A percentile compares a stretch with the other conserved stretches of the same genome.
Conservation (phyloP, 2,797 vertebrate species). For the Petrocephalus schoutedeni region DNA sequence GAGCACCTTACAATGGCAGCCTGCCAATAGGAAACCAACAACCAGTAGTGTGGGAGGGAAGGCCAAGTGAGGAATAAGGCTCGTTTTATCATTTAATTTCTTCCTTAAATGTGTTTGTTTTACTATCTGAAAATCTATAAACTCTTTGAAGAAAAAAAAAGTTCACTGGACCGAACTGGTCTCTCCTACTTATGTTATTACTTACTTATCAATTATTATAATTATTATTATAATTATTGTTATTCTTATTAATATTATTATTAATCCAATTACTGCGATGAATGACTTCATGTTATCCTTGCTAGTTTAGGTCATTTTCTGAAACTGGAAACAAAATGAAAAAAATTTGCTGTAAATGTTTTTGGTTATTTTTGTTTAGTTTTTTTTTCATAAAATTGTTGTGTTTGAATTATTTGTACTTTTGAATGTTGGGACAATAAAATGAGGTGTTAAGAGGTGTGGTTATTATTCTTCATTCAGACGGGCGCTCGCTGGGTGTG, state of each 20-base stretch:
- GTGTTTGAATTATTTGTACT: conserved; percentile 99
- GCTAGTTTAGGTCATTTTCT: conserved; percentile 99
- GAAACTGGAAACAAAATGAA: conserved; percentile 88
- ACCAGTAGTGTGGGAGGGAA: conserved; percentile 79
- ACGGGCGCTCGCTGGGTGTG: background rate
- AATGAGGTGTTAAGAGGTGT: conserved; percentile 98
- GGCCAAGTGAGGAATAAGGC: conserved; percentile 91
- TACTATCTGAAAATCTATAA: conserved; percentile 88
- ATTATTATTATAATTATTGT: conserved; percentile 72
- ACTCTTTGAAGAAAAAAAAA: conserved; percentile 80
- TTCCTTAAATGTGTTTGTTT: conserved; percentile 92
- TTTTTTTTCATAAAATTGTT: conserved; percentile 95
- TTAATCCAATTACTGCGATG: conserved; percentile 86
- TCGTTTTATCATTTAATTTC: conserved; percentile 82
- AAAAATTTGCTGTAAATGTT: conserved; percentile 96
- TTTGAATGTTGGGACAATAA: conserved; percentile 99
- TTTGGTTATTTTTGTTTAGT: conserved; percentile 58
- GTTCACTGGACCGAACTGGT: conserved; percentile 90
- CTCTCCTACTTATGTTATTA: conserved; percentile 92
- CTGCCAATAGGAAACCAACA: conserved; percentile 75
- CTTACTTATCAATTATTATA: conserved; percentile 74
- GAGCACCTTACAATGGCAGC: conserved; percentile 86
- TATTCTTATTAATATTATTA: conserved; percentile 74
- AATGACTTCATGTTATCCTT: conserved; percentile 99
- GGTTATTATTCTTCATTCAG: conserved; percentile 50